These are phyloP conservation scores for Hartigia nigra DNA, from an alignment of 2,888 invertebrate genomes.

Conservation along the genomic window DNA sequence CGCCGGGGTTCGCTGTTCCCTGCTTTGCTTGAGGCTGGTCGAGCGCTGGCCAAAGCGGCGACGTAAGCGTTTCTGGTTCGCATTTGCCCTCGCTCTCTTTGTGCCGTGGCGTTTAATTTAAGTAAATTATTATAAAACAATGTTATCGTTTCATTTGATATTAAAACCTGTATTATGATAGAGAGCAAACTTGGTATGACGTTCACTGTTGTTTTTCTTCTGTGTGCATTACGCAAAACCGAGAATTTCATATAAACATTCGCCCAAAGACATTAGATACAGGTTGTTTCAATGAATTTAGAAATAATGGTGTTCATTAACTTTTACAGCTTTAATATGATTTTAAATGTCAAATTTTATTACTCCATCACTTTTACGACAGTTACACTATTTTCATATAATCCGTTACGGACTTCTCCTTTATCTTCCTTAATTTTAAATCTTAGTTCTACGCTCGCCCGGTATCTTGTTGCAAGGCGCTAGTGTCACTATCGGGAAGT, in stretches of 20 bases:
- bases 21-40: neutral
- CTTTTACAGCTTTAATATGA: neutral
- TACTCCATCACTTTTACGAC: neutral
- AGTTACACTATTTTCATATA: neutral
- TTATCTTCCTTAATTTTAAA: neutral
- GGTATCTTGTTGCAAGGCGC: neutral
- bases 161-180: constrained; percentile 4
- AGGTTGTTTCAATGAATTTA: neutral
- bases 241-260: neutral
- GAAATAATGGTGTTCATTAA: neutral
- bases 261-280: neutral
- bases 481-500: neutral
- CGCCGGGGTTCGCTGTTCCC: neutral
- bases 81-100: constrained; percentile 18
- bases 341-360: neutral
- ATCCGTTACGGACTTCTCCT: neutral
- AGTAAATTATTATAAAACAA: constrained; percentile 54
- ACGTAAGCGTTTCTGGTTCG: neutral
- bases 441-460: neutral
- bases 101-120: constrained; percentile 43
- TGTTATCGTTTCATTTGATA: constrained; percentile 53
- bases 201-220: neutral
- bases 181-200: constrained; percentile 1
- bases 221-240: neutral
- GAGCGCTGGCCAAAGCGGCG: neutral